Evolutionary conservation across 2,888 invertebrate species (phyloP).

Genomic region (Geophilus truncorum): DNA sequence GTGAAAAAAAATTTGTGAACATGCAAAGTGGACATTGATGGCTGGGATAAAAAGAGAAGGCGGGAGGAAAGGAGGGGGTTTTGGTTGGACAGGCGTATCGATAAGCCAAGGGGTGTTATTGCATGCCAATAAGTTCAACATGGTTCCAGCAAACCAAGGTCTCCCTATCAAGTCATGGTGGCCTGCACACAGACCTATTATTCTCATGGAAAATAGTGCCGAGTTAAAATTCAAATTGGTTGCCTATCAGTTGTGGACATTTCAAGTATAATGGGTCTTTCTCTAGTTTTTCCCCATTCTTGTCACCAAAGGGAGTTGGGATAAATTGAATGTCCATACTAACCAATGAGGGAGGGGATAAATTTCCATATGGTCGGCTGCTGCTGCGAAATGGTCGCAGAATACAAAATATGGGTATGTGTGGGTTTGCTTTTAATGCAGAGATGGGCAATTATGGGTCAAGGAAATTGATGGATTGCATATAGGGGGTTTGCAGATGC

Average conservation of each 20-base stretch:
- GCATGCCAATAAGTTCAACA: constrained; percentile 24
- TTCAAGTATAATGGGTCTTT: neutral
- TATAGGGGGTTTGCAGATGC: neutral
- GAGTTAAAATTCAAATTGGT: constrained; percentile 24
- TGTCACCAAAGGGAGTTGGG: constrained; percentile 21
- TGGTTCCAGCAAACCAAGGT: neutral
- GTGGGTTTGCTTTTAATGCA: neutral
- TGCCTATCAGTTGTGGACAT: constrained; percentile 25
- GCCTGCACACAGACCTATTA: constrained; percentile 14
- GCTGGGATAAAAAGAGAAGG: neutral
- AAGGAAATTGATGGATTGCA: neutral
- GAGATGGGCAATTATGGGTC: neutral
- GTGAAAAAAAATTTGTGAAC: neutral
- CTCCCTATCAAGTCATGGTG: constrained; percentile 18
- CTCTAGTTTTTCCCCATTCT: neutral
- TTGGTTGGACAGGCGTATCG: constrained; percentile 8
- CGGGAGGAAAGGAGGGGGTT: neutral
- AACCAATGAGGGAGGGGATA: constrained; percentile 3
- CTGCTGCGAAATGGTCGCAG: neutral
- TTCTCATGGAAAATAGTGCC: constrained; percentile 6
- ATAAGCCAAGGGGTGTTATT: constrained; percentile 27
- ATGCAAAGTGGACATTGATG: neutral
- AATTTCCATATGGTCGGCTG: neutral
- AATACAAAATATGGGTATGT: neutral
- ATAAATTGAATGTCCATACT: neutral